Evolutionary conservation across 2,888 invertebrate species (phyloP).

Genomic region (Pyralis farinalis): DNA sequence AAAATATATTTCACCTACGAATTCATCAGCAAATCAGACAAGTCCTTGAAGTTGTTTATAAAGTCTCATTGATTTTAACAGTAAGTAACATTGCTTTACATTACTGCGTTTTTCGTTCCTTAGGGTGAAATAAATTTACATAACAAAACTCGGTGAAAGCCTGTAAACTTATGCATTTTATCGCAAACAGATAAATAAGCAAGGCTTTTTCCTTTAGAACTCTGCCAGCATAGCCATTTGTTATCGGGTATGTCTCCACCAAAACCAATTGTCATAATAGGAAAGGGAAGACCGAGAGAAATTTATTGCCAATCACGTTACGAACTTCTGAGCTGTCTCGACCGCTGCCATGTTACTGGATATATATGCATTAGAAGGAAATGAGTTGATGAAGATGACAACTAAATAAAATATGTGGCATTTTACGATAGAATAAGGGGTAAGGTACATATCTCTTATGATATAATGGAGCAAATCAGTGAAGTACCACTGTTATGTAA

Average conservation of each 20-base stretch:
- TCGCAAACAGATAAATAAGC: conserved; percentile 4
- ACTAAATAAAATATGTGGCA: too few species aligned
- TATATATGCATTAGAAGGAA: neutral
- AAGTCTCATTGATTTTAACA: neutral
- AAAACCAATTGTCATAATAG: conserved; percentile 9
- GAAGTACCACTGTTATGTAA: too few species aligned
- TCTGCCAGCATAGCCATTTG: conserved; percentile 3
- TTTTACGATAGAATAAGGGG: too few species aligned
- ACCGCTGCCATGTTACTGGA: neutral
- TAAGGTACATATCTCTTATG: too few species aligned
- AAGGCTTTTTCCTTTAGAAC: conserved; percentile 1
- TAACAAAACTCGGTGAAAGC: neutral
- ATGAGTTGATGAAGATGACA: too few species aligned
- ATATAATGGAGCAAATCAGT: too few species aligned
- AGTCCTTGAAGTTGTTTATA: neutral
- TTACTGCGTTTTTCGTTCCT: neutral
- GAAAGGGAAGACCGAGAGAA: conserved; percentile 5
- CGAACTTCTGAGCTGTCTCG: conserved; percentile 1
- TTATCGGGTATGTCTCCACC: conserved; percentile 4
- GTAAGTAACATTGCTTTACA: neutral
- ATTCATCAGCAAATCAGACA: neutral
- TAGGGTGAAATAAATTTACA: neutral
- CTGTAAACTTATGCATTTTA: neutral
- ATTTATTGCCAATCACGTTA: conserved; percentile 5
- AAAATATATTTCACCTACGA: too few species aligned